These are phyloP conservation scores for Ochropacha duplaris DNA, from an alignment of 2,888 invertebrate genomes.

Conservation along the genomic window DNA sequence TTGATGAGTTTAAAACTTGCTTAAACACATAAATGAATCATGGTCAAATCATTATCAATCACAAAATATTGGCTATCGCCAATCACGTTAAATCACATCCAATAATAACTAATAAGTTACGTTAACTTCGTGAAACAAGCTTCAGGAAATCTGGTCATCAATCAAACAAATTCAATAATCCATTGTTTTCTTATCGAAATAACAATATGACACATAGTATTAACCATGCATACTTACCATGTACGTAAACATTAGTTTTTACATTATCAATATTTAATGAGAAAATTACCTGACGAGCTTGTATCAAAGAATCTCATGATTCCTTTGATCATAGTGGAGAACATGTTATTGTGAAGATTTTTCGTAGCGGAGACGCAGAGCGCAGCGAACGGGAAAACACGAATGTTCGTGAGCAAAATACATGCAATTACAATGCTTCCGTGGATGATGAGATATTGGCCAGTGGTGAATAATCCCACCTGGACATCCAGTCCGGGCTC, in stretches of 20 bases:
- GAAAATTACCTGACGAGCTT: conserved; percentile 86
- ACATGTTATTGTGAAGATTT: conserved; percentile 88
- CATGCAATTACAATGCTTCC: conserved; percentile 76
- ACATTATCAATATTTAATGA: no score
- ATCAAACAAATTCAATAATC: not conserved
- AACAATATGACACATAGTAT: not conserved
- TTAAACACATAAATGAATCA: no score
- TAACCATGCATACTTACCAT: no score
- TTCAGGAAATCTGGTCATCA: not conserved
- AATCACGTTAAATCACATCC: not conserved
- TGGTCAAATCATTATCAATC: no score
- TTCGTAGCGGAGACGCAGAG: conserved; percentile 86
- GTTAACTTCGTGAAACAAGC: not conserved
- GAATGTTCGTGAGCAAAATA: conserved; percentile 81
- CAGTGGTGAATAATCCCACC: conserved; percentile 67
- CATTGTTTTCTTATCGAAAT: not conserved
- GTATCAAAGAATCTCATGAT: conserved; percentile 89
- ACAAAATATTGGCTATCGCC: no score
- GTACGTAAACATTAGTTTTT: no score
- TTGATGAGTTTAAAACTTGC: no score
- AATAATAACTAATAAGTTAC: no score
- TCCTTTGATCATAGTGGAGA: conserved; percentile 78
- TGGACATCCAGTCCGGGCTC: conserved; percentile 62
- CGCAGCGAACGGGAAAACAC: conserved; percentile 85
- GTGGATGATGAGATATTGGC: conserved; percentile 84